A percentile compares a stretch with the other conserved stretches of the same genome.
Conservation (phyloP, 2,888 invertebrate genomes). For the Adineta ricciae region DNA sequence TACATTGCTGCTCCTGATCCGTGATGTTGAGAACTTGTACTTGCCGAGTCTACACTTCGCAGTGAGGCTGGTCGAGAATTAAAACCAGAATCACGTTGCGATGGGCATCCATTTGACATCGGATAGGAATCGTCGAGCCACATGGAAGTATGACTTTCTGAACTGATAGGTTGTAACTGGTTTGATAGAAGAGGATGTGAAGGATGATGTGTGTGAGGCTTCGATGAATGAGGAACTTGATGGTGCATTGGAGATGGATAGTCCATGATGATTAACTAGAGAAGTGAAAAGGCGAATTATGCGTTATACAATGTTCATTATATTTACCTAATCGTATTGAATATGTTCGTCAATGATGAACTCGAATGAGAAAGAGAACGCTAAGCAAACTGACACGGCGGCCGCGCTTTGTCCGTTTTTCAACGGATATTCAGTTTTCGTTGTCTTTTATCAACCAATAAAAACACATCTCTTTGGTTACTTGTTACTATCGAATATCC, state of each 20-base stretch:
- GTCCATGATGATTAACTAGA: neutral
- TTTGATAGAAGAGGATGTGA: neutral
- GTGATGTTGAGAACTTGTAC: neutral
- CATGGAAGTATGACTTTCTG: neutral
- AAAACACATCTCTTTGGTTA: neutral
- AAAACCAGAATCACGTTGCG: neutral
- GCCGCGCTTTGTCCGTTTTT: neutral
- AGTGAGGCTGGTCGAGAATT: neutral
- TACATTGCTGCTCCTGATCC: neutral
- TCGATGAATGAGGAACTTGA: neutral
- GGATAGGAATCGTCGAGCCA: neutral
- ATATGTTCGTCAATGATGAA: neutral
- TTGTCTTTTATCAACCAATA: neutral
- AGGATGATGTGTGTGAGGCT: neutral
- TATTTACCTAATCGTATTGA: neutral
- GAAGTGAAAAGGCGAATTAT: neutral
- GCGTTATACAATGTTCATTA: neutral
- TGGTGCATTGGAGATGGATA: neutral
- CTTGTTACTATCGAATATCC: neutral
- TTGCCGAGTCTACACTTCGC: neutral
- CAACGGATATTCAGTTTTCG: neutral
- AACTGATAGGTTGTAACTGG: neutral
- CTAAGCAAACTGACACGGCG: neutral
- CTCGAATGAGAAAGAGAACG: neutral
- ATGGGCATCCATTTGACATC: neutral